Percentiles rank a stretch among this genome's conserved stretches.
These are phyloP conservation scores for Oreochromis grahami DNA, from an alignment of 2,797 vertebrate species.

Conservation along the genomic window DNA sequence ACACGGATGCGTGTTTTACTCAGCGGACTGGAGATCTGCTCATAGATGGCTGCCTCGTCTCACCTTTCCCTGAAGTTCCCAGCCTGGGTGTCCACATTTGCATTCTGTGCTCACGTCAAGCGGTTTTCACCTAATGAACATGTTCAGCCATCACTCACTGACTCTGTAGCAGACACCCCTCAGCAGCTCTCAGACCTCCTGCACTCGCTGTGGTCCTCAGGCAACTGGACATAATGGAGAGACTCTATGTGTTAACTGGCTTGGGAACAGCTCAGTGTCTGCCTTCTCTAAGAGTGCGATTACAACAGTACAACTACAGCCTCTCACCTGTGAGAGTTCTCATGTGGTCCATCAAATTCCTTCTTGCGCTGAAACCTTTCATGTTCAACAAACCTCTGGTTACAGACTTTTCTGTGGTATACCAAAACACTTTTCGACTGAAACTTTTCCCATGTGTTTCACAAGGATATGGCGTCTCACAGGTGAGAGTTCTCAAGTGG, in stretches of 20 bases:
- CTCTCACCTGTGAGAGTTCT: neutral
- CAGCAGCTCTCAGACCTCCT: neutral
- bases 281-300: neutral
- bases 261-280: neutral
- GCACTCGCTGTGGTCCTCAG: too few relatives aligned
- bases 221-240: neutral
- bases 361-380: neutral
- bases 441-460: neutral
- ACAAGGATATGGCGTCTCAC: neutral
- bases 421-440: neutral
- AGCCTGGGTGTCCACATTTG: neutral
- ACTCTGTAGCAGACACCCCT: neutral
- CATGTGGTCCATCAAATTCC: neutral
- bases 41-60: neutral
- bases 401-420: neutral
- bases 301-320: neutral
- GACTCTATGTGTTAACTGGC: neutral
- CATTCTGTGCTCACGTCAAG: neutral
- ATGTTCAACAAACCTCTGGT: neutral
- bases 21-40: neutral
- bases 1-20: neutral
- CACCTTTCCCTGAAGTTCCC: neutral
- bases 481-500: rapidly evolving
- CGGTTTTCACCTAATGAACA: neutral
- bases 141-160: neutral